Evolutionary conservation across 2,797 vertebrate species (phyloP).

Genomic region (Gambelia wislizenii): DNA sequence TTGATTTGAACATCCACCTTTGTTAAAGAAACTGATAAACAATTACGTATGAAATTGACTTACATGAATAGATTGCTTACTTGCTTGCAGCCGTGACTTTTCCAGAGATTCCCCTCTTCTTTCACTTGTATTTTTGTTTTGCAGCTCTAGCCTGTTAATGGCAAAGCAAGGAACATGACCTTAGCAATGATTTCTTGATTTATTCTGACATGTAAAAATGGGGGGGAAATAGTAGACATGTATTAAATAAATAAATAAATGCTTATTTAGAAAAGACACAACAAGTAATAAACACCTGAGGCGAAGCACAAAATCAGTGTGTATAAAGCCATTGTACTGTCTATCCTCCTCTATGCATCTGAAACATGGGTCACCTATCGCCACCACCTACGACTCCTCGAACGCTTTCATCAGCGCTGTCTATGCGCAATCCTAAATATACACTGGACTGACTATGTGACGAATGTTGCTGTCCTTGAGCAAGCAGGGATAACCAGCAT

Average conservation of each 20-base stretch:
- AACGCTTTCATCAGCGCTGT: too few relatives aligned
- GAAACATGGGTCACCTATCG: too few relatives aligned
- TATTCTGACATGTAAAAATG: background rate
- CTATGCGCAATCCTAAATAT: too few relatives aligned
- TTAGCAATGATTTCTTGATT: background rate
- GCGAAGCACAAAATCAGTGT: too few relatives aligned
- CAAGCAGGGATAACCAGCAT: too few relatives aligned
- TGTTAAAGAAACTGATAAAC: background rate
- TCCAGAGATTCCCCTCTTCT: slow-evolving; percentile 28
- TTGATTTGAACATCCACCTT: background rate
- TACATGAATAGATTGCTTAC: slow-evolving; percentile 12
- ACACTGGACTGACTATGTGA: too few relatives aligned
- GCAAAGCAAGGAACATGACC: background rate
- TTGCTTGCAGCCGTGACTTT: slow-evolving; percentile 15
- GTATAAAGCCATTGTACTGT: too few relatives aligned
- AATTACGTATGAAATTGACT: background rate
- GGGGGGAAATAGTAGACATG: background rate
- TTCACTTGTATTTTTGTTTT: slow-evolving; percentile 12
- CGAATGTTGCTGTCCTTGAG: too few relatives aligned
- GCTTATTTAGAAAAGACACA: background rate
- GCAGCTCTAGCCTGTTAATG: slow-evolving; percentile 35
- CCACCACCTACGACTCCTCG: too few relatives aligned
- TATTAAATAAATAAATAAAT: background rate
- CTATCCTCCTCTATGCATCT: too few relatives aligned
- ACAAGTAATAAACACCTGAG: too few relatives aligned